phyloP scores from a whole-genome alignment of 2,888 invertebrate species.

The Mellilla xanthometata region DNA sequence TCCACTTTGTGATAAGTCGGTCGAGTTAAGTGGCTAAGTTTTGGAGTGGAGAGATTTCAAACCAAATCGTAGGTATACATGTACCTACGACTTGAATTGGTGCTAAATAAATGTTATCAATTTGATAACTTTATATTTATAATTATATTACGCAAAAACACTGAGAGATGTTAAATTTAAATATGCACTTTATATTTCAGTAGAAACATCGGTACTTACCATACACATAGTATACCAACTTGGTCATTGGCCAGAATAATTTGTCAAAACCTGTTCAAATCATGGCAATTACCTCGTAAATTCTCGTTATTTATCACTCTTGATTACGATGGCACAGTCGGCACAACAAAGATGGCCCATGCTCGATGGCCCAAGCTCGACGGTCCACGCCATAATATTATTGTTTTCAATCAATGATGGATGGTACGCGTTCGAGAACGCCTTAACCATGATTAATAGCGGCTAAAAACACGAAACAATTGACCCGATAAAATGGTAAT shows the following conservation, averaged over 20 bases:
- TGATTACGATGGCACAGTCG: conserved; percentile 20
- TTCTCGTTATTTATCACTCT: conserved; percentile 19
- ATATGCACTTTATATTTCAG: no score
- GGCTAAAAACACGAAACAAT: conserved; percentile 45
- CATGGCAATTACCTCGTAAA: conserved; percentile 17
- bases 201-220: no score
- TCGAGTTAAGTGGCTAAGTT: no score
- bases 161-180: no score
- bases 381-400: conserved; percentile 10
- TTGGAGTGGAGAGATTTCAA: no score
- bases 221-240: background rate
- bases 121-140: no score
- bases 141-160: no score
- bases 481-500: conserved; percentile 50
- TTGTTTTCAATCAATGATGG: conserved; percentile 40
- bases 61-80: no score
- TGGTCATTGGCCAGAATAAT: conserved; percentile 7
- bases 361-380: conserved; percentile 5
- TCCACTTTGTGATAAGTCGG: no score
- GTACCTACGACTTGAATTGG: no score
- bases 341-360: conserved; percentile 25
- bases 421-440: conserved; percentile 37
- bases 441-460: conserved; percentile 48
- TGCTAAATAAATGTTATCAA: no score
- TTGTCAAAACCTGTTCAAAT: conserved; percentile 17